A percentile compares a stretch with the other conserved stretches of the same genome.
These are phyloP conservation scores for Clitarchus hookeri DNA, from an alignment of 2,888 invertebrate species.

Conservation along the genomic window DNA sequence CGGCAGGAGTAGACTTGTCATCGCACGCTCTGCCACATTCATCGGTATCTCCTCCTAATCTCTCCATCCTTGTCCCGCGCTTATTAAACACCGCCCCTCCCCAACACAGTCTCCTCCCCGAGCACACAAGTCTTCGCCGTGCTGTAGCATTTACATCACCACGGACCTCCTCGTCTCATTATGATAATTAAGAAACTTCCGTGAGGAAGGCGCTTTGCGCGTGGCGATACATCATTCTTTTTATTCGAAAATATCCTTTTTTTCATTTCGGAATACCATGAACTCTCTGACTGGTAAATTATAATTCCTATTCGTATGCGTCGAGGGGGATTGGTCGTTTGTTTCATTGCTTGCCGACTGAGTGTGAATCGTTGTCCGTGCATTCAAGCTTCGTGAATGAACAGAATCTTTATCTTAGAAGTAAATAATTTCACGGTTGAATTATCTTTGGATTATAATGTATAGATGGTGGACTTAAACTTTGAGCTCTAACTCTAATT, in stretches of 20 bases:
- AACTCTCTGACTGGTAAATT: background rate
- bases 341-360: background rate
- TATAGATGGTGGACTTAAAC: no score
- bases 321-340: background rate
- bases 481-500: no score
- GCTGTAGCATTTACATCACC: background rate
- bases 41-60: background rate
- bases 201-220: background rate
- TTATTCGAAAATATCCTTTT: background rate
- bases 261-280: background rate
- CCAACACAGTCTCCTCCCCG: background rate
- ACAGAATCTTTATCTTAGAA: background rate
- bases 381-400: background rate
- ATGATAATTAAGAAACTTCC: constrained; percentile 14
- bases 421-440: no score
- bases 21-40: background rate
- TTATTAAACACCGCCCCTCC: background rate
- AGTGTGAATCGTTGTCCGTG: background rate
- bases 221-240: background rate
- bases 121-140: background rate
- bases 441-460: no score
- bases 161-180: background rate
- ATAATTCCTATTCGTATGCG: background rate
- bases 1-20: background rate
- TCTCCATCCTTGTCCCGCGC: background rate